Conservation (phyloP, 2,113 vertebrate genomes). For the Bubo blakistoni region DNA sequence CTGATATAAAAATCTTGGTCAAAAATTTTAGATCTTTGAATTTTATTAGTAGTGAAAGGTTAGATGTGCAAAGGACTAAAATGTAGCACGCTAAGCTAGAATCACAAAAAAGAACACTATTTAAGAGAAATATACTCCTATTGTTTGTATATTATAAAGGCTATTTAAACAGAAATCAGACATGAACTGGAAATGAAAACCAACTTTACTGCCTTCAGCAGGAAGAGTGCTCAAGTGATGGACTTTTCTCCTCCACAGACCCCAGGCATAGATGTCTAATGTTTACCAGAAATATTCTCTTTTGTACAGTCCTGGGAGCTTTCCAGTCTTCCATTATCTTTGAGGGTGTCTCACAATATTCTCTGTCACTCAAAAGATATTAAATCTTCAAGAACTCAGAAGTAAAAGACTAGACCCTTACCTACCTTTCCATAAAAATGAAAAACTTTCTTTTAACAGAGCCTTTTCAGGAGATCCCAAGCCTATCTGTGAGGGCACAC, state of each 20-base stretch:
- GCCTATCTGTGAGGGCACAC: not conserved
- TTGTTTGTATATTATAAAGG: not conserved
- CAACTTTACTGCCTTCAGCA: not conserved
- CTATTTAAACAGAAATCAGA: conserved; percentile 1
- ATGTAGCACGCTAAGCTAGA: not conserved
- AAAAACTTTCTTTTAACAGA: not conserved
- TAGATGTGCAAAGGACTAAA: not conserved
- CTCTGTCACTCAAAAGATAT: not conserved
- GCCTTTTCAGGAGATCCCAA: not conserved
- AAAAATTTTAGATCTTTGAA: not conserved
- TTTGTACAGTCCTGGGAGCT: not conserved
- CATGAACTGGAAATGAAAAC: not conserved
- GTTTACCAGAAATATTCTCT: not conserved
- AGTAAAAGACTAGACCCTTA: not conserved
- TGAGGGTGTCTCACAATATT: not conserved
- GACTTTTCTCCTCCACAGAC: not conserved
- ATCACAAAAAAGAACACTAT: not conserved
- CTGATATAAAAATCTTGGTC: not conserved
- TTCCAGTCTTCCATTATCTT: not conserved
- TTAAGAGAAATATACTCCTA: not conserved
- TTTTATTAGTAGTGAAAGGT: not conserved
- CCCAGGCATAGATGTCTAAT: not conserved
- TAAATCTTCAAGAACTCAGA: not conserved
- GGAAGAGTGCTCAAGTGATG: not conserved
- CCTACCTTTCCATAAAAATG: not conserved